Evolutionary conservation across 2,888 invertebrate species (phyloP), one percentile per base, ranked within the genome.

Genomic region (Phaedon cochleariae): DNA sequence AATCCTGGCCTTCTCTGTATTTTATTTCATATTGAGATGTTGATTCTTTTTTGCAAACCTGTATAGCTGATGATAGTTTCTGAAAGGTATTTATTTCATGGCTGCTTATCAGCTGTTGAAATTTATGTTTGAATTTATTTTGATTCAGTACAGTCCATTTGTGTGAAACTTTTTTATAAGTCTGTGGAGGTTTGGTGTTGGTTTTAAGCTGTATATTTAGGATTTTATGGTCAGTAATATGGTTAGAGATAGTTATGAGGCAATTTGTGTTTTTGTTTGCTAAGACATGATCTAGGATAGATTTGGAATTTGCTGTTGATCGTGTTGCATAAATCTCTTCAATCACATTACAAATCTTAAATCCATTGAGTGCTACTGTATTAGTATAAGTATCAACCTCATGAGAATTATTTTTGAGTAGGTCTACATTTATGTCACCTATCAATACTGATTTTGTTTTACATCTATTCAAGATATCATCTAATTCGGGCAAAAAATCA

Each of bases 381-480:
- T 53, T 53, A 17, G n/a, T 20, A 15, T 53, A 54, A 15, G 37
- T 41, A n/a, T 54, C 41, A 54, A 54, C 7, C 54, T 54, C 37
- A 17, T 12, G 20, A 9, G 37, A 37, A 15, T 5, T 54, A 20
- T 7, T 54, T 54, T 54, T 41, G n/a, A 21, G 54, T 2, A 54
- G 54, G 12, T 54, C 54, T 5, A 54, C 21, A 41, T 41, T 54
- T 21, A 54, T 10, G 21, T 54, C 41, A 7, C 54, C 54, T 21
- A 37, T 41, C n/a, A 54, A 12, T 41, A 54, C 0, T 37, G 54
- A 17, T 54, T 59, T 59, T 59, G 59, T 34, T 49, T 59, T 48
- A 18, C 21, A 20, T 34, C 34, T 59, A 59, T 31, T 49, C 49
- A 59, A 20, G 31, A 49, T 59, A 21, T 34, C n/a, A 1, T 59